phyloP scores from a whole-genome alignment of 2,113 vertebrate species.

The Phalacrocorax brasilianus region DNA sequence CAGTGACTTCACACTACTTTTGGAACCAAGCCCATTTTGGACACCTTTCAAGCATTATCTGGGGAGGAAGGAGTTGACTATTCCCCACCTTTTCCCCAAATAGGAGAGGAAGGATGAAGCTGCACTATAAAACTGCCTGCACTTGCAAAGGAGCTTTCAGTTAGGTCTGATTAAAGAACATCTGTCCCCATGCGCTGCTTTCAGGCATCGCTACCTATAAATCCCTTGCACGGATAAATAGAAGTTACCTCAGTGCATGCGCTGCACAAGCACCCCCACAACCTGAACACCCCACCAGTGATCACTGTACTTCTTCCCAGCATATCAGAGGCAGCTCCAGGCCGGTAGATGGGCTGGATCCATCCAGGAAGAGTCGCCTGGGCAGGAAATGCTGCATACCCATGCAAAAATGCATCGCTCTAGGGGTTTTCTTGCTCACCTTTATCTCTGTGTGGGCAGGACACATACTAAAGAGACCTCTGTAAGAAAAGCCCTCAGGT shows the following conservation, averaged over 20 bases:
- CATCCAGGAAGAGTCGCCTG: neutral
- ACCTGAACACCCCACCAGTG: neutral
- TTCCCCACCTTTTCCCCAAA: neutral
- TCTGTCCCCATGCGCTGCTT: neutral
- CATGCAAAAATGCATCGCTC: constrained; percentile 62
- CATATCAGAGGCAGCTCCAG: neutral
- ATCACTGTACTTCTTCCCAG: neutral
- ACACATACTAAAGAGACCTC: neutral
- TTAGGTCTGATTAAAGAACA: neutral
- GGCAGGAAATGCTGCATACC: constrained; percentile 54
- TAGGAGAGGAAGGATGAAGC: fast-evolving
- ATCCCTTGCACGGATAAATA: neutral
- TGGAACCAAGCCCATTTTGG: neutral
- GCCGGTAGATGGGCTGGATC: neutral
- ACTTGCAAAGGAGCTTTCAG: neutral
- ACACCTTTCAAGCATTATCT: neutral
- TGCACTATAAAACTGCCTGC: neutral
- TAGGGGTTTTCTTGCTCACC: constrained; percentile 36
- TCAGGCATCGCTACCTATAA: neutral
- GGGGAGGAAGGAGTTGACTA: neutral
- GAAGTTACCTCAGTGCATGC: neutral
- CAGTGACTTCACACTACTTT: neutral
- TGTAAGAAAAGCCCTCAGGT: constrained; percentile 4
- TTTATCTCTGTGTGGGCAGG: constrained; percentile 6
- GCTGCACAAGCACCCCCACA: neutral